Evolutionary conservation across 2,113 vertebrate genomes (phyloP).

Genomic region (Leucosticte australis): DNA sequence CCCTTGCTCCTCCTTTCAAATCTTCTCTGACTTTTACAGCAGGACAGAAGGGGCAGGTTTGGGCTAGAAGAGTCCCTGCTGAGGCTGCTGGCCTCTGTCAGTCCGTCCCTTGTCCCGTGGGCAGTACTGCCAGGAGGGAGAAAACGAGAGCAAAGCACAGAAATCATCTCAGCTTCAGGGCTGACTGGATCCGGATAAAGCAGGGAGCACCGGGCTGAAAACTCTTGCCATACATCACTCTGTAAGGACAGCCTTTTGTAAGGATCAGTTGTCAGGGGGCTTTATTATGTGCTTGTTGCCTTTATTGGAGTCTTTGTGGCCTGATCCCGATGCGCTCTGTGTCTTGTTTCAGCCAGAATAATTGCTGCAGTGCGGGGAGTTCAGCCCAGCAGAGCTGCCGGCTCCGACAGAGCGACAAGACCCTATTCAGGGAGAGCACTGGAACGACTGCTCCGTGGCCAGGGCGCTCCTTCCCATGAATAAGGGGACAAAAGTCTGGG

Average conservation of each 20-base stretch:
- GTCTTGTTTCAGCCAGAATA: background rate
- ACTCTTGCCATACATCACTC: background rate
- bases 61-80: background rate
- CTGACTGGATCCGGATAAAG: background rate
- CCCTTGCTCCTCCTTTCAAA: background rate
- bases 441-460: background rate
- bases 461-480: constrained; percentile 32
- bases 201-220: background rate
- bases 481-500: constrained; percentile 25
- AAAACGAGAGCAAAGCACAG: background rate
- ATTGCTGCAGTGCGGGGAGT: background rate
- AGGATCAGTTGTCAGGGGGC: background rate
- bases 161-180: background rate
- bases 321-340: background rate
- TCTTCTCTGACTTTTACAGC: background rate
- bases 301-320: background rate
- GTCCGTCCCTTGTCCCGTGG: background rate
- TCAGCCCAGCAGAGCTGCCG: background rate
- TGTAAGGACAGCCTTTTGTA: background rate
- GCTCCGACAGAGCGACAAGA: background rate
- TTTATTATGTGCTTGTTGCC: constrained; percentile 30
- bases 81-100: background rate
- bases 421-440: background rate
- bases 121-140: background rate
- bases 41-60: background rate